Base-by-base conservation (phyloP, 2,888 invertebrate species). In the Merodon equestris region DNA sequence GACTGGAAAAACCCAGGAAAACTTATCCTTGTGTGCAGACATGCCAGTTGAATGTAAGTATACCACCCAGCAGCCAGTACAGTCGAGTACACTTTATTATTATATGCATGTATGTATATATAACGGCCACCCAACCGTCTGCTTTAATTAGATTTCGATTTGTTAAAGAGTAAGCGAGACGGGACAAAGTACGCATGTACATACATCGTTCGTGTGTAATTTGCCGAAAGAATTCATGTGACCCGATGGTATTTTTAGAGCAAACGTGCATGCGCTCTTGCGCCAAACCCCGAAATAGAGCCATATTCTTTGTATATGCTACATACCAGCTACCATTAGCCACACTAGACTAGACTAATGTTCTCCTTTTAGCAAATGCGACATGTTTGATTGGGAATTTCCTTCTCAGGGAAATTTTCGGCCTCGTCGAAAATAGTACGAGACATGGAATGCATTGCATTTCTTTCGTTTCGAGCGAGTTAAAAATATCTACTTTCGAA, bases 1-100 rank as follows among this genome's bases (percentile, higher is more conserved):
- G 64, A 18, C 79, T 79, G 79, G 79, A 79, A 79, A 79, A 79
- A 79, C 79, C 79, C 79, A 79, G 79, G 79, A 79, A 79, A 79
- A 79, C 36, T 45, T 79, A 60, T 74, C 79, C 79, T 79, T 68
- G 61, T 61, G 36, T 64, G 51, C 48, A 27, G 27, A 27, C 27
- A 64, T 64, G 47, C 51, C 12, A 45, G 19, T 9, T 3, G 3
- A 2, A 15, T 47, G 17, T n/a, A n/a, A n/a, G n/a, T 53, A 58
- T 17, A 61, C 27, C 7, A 56, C 48, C 71, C 71, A 54, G 61
- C 56, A 61, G 54, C 10, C 14, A 71, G 48, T 51, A 58, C 68
- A 3, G 2, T 1, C 27, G 27, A 27, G 27, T 27, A 27, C 27
- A 27, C 7, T 4, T 27, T 27, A 27, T 27, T n/a, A n/a, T n/a